Percentiles rank a stretch among this genome's conserved stretches.
Evolutionary conservation across 2,888 invertebrate genomes (phyloP).

Genomic region (Philhelius pedissequus): DNA sequence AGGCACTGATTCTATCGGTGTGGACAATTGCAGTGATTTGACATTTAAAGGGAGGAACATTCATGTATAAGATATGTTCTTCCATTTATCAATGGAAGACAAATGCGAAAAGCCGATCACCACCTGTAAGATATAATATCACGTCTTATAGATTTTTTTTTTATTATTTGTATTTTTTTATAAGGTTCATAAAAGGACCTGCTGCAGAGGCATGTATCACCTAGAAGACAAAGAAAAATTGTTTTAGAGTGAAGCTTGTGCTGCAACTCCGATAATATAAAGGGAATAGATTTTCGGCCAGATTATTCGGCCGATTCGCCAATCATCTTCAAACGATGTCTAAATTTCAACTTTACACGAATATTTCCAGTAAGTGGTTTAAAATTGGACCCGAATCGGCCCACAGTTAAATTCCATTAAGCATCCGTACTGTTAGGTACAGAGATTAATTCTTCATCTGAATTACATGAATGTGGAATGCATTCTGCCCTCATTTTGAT

Average conservation of each 20-base stretch:
- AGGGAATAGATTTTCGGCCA: not conserved
- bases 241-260: not conserved
- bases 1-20: slow-evolving; percentile 29
- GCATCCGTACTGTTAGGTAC: too few relatives aligned
- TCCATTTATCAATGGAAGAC: slow-evolving; percentile 34
- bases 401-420: too few relatives aligned
- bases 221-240: not conserved
- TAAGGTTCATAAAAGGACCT: not conserved
- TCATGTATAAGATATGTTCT: slow-evolving; percentile 15
- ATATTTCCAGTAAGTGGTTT: too few relatives aligned
- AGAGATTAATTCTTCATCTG: too few relatives aligned
- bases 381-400: too few relatives aligned
- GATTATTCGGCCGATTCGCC: too few relatives aligned
- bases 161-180: not conserved
- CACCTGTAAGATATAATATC: slow-evolving; percentile 37
- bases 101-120: slow-evolving; percentile 51
- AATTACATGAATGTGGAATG: too few relatives aligned
- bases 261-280: not conserved
- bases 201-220: not conserved
- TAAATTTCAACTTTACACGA: too few relatives aligned
- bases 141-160: not conserved
- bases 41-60: slow-evolving; percentile 42
- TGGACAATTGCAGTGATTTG: slow-evolving; percentile 48
- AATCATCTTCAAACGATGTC: too few relatives aligned
- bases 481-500: too few relatives aligned